These are phyloP conservation scores for Brachionus calyciflorus DNA, from an alignment of 1,140 invertebrate genomes.

Conservation along the genomic window DNA sequence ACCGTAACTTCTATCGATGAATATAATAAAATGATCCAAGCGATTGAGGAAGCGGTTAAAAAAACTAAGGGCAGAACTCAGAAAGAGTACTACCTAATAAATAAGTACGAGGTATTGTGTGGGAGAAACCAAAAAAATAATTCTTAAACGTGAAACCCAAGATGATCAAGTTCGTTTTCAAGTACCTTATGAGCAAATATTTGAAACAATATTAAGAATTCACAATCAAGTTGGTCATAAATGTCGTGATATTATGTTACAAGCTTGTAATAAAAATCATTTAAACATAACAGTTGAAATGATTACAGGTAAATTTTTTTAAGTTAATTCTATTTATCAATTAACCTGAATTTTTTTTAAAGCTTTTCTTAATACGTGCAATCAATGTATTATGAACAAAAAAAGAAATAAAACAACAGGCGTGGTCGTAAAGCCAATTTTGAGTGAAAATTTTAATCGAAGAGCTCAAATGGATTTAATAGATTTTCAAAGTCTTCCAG, in stretches of 20 bases:
- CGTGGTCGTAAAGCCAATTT: too few species aligned
- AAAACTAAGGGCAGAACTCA: neutral
- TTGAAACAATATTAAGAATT: neutral
- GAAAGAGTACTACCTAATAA: neutral
- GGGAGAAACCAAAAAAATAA: neutral
- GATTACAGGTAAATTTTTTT: neutral
- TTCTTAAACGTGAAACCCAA: neutral
- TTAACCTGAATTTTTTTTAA: neutral
- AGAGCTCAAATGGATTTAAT: slow-evolving; percentile 49
- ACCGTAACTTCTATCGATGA: too few species aligned
- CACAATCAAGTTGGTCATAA: neutral
- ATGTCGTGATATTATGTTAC: neutral
- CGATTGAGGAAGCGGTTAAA: neutral
- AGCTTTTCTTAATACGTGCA: slow-evolving; percentile 43
- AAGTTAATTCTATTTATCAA: neutral
- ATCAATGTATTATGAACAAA: slow-evolving; percentile 46
- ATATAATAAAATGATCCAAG: neutral
- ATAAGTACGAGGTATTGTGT: neutral
- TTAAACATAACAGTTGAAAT: neutral
- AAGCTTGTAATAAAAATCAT: neutral
- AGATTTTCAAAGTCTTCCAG: slow-evolving; percentile 46
- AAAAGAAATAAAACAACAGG: slow-evolving; percentile 36
- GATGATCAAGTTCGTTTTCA: too few species aligned
- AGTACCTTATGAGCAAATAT: too few species aligned
- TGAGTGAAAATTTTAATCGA: slow-evolving; percentile 36